Conservation (phyloP, 2,113 vertebrate genomes). For the Mesitornis unicolor region DNA sequence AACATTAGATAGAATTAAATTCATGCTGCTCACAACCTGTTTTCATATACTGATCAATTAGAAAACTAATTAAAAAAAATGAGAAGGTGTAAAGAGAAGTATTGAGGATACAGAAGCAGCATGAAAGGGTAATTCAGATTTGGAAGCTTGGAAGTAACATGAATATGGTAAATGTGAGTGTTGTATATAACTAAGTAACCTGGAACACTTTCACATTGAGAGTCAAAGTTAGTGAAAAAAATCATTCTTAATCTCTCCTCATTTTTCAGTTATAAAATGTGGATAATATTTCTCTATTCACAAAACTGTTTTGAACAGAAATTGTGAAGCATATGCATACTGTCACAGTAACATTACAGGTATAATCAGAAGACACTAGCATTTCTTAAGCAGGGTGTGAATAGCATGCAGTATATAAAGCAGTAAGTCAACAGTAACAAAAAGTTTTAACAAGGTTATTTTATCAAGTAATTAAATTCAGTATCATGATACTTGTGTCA, state of each 20-base stretch:
- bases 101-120: not conserved
- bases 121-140: not conserved
- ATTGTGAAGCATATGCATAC: not conserved
- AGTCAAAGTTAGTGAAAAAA: not conserved
- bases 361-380: not conserved
- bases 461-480: not conserved
- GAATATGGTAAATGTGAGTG: not conserved
- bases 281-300: not conserved
- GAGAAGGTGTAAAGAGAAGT: not conserved
- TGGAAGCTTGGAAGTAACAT: not conserved
- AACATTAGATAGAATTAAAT: not conserved
- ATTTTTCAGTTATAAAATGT: not conserved
- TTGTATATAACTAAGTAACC: not conserved
- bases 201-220: not conserved
- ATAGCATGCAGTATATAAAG: not conserved
- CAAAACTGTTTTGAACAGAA: not conserved
- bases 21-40: not conserved
- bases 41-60: not conserved
- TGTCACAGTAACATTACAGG: not conserved
- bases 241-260: accelerated
- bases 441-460: not conserved
- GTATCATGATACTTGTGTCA: not conserved
- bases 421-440: not conserved
- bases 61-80: not conserved
- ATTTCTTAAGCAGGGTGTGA: not conserved